phyloP scores from a whole-genome alignment of 2,113 vertebrate genomes.

The Talpa occidentalis region DNA sequence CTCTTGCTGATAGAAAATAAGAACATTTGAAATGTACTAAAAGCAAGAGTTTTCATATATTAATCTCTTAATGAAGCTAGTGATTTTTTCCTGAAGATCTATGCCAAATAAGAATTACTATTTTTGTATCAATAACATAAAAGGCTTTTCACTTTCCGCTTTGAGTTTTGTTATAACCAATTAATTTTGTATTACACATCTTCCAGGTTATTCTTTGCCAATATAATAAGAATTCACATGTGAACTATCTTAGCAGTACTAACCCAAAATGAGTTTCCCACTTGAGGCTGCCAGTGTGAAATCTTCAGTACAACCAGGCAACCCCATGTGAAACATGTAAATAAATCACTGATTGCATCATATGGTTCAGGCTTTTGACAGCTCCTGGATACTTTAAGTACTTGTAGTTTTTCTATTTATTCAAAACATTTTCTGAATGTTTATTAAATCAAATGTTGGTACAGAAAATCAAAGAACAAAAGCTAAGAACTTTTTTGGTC shows the following conservation, averaged over 20 bases:
- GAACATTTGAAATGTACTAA: conserved; percentile 3
- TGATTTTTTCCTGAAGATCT: not conserved
- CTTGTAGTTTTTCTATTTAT: not conserved
- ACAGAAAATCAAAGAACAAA: not conserved
- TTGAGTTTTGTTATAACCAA: conserved; percentile 30
- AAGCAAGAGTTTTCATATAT: not conserved
- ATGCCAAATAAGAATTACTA: conserved; percentile 17
- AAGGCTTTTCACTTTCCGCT: conserved; percentile 19
- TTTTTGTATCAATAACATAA: not conserved
- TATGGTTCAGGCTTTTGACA: not conserved
- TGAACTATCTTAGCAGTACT: not conserved
- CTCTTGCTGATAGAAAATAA: not conserved
- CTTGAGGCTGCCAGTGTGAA: not conserved
- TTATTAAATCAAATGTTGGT: conserved; percentile 27
- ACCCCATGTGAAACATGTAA: not conserved
- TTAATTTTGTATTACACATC: conserved; percentile 22
- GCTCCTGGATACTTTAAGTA: not conserved
- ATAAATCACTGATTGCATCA: not conserved
- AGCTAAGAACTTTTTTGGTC: not conserved
- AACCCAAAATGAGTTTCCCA: not conserved
- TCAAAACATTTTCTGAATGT: not conserved
- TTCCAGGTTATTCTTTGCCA: not conserved
- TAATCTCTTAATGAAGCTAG: not conserved
- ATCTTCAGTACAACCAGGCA: not conserved
- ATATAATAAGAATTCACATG: not conserved